Base-by-base conservation (phyloP, 2,888 invertebrate species). In the Stomorhina lunata region DNA sequence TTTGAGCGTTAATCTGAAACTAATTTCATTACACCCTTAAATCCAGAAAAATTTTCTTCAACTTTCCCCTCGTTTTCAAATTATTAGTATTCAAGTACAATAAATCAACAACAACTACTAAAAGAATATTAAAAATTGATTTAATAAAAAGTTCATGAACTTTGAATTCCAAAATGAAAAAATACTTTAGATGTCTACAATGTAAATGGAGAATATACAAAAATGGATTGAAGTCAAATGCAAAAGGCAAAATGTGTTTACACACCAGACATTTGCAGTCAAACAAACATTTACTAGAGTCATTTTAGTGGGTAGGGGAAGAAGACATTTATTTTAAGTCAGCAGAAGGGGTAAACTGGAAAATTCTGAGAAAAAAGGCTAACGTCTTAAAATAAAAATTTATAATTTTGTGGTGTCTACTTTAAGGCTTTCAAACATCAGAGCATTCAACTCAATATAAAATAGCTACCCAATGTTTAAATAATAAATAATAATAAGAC, bases 101-200 rank as follows among this genome's bases (percentile, higher is more conserved):
- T n/a, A n/a, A n/a, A n/a, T n/a, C n/a, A n/a, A n/a, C n/a, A n/a
- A n/a, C n/a, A n/a, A n/a, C n/a, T n/a, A n/a, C n/a, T 40, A 53
- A 29, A 40, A 69, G 61, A 69, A 77, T 75, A 65, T 65, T 65
- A 65, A 75, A 65, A 77, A 53, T 77, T 69, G 22, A 69, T 77
- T 69, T 69, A 69, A 48, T 69, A 77, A 77, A 63, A 75, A 61
- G 69, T 77, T 69, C 34, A 63, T 69, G 77, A 77, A 77, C 77
- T 77, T 45, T 69, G 61, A 53, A 77, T 34, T 69, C n/a, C 61
- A 55, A 40, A n/a, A n/a, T n/a, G n/a, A 59, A n/a, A 50, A 43
- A 48, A 55, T 66, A 57, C 57, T 66, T 34, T 22, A 77, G 53
- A 63, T 59, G 32, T 59, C 61, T 53, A 61, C 48, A 20, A 68